These are phyloP conservation scores for Barnardius zonarius DNA, from an alignment of 2,113 vertebrate species.

Conservation along the genomic window DNA sequence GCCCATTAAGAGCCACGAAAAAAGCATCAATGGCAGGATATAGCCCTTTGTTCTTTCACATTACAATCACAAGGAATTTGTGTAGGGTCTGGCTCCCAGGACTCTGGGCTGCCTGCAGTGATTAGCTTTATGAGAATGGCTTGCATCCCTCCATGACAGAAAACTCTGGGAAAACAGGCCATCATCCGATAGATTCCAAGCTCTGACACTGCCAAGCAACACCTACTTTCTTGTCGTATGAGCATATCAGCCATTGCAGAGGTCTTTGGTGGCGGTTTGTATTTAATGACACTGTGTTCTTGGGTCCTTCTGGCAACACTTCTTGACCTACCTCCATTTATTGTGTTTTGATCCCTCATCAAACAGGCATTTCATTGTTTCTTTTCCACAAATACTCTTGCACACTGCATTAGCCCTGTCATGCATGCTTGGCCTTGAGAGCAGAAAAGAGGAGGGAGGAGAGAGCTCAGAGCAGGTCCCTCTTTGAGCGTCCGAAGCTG, in stretches of 20 bases:
- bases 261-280: background rate
- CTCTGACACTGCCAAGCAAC: background rate
- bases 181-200: background rate
- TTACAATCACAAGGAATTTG: background rate
- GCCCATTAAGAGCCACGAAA: background rate
- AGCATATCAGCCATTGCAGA: background rate
- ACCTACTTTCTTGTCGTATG: fast-evolving
- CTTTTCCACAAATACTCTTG: background rate
- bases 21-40: slow-evolving; percentile 49
- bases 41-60: slow-evolving; percentile 23
- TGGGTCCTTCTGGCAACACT: background rate
- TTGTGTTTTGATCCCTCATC: background rate
- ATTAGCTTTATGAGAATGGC: background rate
- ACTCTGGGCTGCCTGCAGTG: background rate
- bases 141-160: background rate
- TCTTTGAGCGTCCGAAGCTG: background rate
- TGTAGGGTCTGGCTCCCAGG: background rate
- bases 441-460: background rate
- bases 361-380: background rate
- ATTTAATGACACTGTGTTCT: background rate
- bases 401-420: background rate
- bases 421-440: background rate
- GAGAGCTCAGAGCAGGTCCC: background rate
- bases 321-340: background rate
- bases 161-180: background rate